Percentiles rank a stretch among this genome's conserved stretches.
Evolutionary conservation across 2,797 vertebrate species (phyloP).

Genomic region (Sparidentex hasta): DNA sequence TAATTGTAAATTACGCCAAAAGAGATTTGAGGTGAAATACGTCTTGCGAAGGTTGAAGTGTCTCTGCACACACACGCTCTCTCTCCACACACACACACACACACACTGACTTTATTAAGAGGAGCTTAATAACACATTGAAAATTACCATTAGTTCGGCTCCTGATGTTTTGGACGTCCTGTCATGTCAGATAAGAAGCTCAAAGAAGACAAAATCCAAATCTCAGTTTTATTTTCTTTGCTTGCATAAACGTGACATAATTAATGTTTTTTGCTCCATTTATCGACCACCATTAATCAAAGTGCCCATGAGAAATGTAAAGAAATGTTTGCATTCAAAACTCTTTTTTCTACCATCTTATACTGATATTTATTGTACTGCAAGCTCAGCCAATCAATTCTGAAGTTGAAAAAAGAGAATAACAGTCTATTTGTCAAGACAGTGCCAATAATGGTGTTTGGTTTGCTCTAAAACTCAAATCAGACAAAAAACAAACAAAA

Average conservation of each 20-base stretch:
- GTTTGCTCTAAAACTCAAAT: not conserved
- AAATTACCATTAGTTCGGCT: constrained; percentile 36
- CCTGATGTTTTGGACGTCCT: constrained; percentile 37
- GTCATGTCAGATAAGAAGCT: constrained; percentile 44
- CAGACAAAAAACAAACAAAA: not conserved
- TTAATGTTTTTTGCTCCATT: constrained; percentile 1
- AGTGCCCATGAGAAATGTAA: not conserved
- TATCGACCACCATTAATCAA: constrained; percentile 4
- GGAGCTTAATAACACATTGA: not conserved
- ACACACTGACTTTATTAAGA: constrained; percentile 45
- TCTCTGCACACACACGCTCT: not conserved
- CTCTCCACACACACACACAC: constrained; percentile 14
- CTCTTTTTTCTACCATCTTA: not conserved
- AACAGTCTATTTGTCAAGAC: not conserved
- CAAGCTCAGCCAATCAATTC: constrained; percentile 3
- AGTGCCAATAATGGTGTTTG: not conserved
- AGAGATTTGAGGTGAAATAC: constrained; percentile 33
- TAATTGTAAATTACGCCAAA: constrained; percentile 46
- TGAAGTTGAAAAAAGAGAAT: not conserved
- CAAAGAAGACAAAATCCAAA: constrained; percentile 10
- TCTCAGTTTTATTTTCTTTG: constrained; percentile 13
- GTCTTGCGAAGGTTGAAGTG: constrained; percentile 14
- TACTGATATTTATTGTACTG: not conserved
- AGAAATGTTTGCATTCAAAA: constrained; percentile 9
- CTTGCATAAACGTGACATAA: not conserved